Conservation (phyloP, 2,113 vertebrate species). For the Cathartes aura region DNA sequence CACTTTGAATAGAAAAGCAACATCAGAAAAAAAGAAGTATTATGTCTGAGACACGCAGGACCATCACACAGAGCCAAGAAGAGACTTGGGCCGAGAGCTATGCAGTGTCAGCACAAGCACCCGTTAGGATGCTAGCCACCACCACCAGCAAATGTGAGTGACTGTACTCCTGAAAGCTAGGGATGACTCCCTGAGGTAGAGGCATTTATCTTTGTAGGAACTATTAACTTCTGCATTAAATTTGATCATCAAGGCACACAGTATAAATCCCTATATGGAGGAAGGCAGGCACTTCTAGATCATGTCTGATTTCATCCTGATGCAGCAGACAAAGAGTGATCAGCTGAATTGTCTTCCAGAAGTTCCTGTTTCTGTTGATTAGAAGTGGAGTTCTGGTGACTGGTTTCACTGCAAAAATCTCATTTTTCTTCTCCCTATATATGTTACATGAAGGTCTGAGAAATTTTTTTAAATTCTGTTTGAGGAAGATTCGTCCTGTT, state of each 20-base stretch:
- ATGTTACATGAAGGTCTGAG: neutral
- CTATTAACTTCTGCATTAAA: neutral
- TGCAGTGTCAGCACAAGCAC: neutral
- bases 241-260: neutral
- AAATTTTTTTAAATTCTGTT: neutral
- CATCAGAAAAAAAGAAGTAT: neutral
- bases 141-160: neutral
- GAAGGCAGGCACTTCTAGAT: neutral
- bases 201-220: neutral
- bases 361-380: neutral
- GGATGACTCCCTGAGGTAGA: neutral
- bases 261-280: neutral
- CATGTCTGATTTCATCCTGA: neutral
- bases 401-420: neutral
- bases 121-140: neutral
- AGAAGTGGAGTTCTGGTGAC: neutral
- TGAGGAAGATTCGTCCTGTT: neutral
- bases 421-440: neutral
- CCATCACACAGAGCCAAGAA: neutral
- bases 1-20: neutral
- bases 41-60: neutral
- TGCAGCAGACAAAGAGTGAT: no score
- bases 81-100: neutral
- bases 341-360: neutral
- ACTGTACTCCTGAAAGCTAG: neutral